phyloP scores from a whole-genome alignment of 2,797 vertebrate genomes.

The Pangasius larnaudii region DNA sequence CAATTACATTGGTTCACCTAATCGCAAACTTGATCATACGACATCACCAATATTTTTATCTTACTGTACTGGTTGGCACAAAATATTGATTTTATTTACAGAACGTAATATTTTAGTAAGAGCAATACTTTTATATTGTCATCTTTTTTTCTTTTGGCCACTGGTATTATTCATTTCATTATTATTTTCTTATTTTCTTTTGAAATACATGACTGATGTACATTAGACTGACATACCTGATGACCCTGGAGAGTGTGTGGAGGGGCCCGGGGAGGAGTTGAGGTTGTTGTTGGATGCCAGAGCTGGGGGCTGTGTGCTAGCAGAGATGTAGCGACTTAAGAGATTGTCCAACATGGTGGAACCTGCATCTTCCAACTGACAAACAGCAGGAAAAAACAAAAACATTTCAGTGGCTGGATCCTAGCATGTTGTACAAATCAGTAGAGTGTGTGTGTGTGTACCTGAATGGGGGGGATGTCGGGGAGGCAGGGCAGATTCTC shows the following conservation, averaged over 20 bases:
- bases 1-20: not conserved
- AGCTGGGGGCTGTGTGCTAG: constrained; percentile 83
- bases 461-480: constrained; percentile 98
- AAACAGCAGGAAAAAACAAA: constrained; percentile 20
- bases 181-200: not conserved
- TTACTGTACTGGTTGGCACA: not conserved
- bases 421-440: not conserved
- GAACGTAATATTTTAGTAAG: not conserved
- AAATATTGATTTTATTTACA: not conserved
- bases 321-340: constrained; percentile 90
- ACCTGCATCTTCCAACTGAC: constrained; percentile 94
- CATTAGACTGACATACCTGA: constrained; percentile 81
- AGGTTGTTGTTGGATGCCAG: constrained; percentile 82
- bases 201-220: not conserved
- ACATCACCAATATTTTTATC: not conserved
- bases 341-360: constrained; percentile 92
- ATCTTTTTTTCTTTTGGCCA: not conserved
- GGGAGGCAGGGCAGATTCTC: constrained; percentile 98
- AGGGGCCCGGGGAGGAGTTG: constrained; percentile 94
- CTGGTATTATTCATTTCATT: not conserved
- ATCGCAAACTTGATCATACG: not conserved
- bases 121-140: not conserved
- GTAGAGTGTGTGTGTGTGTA: constrained; percentile 57
- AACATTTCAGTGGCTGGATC: not conserved
- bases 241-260: constrained; percentile 92